phyloP scores from a whole-genome alignment of 2,113 vertebrate genomes.

The Murina feae region DNA sequence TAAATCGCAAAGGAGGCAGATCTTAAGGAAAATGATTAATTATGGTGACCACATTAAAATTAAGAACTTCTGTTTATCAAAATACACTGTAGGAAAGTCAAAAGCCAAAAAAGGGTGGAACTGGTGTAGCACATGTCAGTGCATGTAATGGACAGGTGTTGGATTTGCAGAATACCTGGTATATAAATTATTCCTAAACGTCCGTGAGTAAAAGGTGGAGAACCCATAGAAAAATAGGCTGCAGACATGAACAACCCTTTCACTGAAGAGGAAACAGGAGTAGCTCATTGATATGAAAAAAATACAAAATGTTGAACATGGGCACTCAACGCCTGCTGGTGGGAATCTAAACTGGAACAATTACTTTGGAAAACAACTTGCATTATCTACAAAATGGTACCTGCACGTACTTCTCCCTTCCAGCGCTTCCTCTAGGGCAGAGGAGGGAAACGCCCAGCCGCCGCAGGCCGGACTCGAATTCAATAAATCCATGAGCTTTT shows the following conservation, averaged over 20 bases:
- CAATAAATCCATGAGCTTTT: too few relatives aligned
- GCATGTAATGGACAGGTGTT: background rate
- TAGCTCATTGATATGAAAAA: background rate
- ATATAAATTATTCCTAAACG: background rate
- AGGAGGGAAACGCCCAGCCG: too few relatives aligned
- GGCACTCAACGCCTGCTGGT: background rate
- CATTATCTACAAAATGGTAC: background rate
- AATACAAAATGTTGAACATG: background rate
- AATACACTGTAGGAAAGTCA: background rate
- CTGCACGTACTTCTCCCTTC: background rate
- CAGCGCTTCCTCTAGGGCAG: too few relatives aligned
- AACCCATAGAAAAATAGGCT: background rate
- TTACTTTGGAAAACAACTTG: background rate
- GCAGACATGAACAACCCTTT: background rate
- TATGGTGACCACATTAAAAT: background rate
- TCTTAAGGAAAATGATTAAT: background rate
- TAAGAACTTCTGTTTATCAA: background rate
- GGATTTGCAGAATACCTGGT: background rate
- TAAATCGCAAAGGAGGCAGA: background rate
- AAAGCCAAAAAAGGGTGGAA: background rate
- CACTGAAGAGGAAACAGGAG: background rate
- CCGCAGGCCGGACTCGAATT: too few relatives aligned
- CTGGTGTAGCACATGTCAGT: too few relatives aligned
- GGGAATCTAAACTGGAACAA: background rate
- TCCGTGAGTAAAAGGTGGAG: background rate